Conservation (phyloP, 92 coral and sea anemone species). For the Parazoanthus darwini region DNA sequence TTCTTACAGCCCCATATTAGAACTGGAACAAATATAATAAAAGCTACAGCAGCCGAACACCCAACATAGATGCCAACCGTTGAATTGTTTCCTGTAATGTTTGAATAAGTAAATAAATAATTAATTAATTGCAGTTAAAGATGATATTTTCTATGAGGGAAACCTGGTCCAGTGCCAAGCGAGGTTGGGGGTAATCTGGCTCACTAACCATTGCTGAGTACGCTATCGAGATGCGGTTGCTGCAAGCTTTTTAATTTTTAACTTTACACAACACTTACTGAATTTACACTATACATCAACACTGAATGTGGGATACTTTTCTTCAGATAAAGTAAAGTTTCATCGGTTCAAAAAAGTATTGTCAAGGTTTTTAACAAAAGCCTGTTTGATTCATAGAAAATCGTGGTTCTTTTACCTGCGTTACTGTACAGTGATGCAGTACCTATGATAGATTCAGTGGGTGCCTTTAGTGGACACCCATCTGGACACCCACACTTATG, state of each 20-base stretch:
- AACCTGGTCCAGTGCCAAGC: no score
- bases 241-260: no score
- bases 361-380: no score
- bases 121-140: neutral
- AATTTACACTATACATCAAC: no score
- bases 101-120: neutral
- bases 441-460: constrained; percentile 12
- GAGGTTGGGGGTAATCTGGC: no score
- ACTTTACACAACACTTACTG: no score
- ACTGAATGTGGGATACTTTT: no score
- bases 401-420: neutral
- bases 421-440: neutral
- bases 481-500: constrained; percentile 16
- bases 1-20: neutral
- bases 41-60: neutral
- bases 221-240: no score
- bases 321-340: no score
- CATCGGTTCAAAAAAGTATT: no score
- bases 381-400: neutral
- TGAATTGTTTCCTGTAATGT: neutral
- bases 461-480: constrained; percentile 4
- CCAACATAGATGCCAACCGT: neutral
- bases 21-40: neutral
- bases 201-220: no score
- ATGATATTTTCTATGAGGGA: no score